Base-by-base conservation (phyloP, 2,888 invertebrate species). In the Crematogaster levior region DNA sequence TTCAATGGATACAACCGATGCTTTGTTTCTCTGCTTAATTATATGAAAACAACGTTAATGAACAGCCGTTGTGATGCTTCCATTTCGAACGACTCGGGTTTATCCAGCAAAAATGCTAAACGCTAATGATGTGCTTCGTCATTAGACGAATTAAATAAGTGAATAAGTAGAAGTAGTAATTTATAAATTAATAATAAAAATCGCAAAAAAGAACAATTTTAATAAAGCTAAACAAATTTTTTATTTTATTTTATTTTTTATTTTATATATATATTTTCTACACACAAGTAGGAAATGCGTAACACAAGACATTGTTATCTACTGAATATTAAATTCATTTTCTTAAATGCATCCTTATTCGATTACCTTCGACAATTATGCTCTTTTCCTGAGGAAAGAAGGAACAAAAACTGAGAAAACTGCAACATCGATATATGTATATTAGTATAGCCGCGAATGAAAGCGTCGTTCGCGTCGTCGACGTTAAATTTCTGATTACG, bases 41-140 rank as follows among this genome's bases (percentile, higher is more conserved):
- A 91, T 85, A 87, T 85, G 89, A 91, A 90, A 90, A 89, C 88
- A 90, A 84, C 86, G 88, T 89, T 91, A 89, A 92, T 90, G 89
- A 92, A 90, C 87, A 73, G 74, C 79, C 79, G 74, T 77, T 63
- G 46, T 34, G n/a, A 51, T 60, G 21, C 40, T 73, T 51, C 60
- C n/a, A 27, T 72, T 65, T 40, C 37, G 24, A 30, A 63, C 75
- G 63, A 61, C 56, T 61, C 46, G n/a, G 24, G n/a, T 53, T 46
- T n/a, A n/a, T 37, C 9, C n/a, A 48, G 37, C n/a, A 34, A 56
- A 81, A 75, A 61, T 46, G 15, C 27, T 37, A 24, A 40, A 30
- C n/a, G 53, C 9, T 60, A 58, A 27, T 58, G 34, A 40, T 15
- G 34, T 15, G 21, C 21, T 30, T 46, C 15, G 58, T 43, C 46